phyloP scores from a whole-genome alignment of 1,140 invertebrate genomes.

The Pristionchus pacificus region DNA sequence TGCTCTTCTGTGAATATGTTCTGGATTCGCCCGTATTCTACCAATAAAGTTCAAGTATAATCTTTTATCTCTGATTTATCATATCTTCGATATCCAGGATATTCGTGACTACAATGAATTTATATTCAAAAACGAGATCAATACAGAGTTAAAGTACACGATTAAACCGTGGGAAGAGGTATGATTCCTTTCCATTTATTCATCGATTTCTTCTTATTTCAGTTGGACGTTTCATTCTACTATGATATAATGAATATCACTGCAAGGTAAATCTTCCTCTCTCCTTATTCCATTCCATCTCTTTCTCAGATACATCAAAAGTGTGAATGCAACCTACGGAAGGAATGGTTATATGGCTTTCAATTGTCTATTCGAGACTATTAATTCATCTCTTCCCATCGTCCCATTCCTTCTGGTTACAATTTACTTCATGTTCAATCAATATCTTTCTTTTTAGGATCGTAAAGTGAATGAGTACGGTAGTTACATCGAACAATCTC shows the following conservation, averaged over 20 bases:
- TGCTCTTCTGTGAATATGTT: slow-evolving; percentile 43
- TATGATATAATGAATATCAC: background rate
- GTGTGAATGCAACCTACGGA: background rate
- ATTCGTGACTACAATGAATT: slow-evolving; percentile 33
- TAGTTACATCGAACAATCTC: background rate
- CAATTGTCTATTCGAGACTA: background rate
- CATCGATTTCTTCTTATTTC: background rate
- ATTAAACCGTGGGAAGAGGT: slow-evolving; percentile 16
- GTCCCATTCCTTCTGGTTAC: background rate
- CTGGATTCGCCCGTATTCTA: slow-evolving; percentile 43
- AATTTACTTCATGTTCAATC: background rate
- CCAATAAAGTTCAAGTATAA: slow-evolving; percentile 9
- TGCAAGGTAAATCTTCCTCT: background rate
- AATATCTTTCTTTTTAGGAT: background rate
- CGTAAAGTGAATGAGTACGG: background rate
- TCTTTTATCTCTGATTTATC: no score
- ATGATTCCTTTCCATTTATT: background rate
- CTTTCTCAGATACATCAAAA: background rate
- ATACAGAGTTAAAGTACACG: slow-evolving; percentile 35
- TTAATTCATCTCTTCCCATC: background rate
- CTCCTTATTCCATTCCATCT: no score
- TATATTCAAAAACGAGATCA: slow-evolving; percentile 35
- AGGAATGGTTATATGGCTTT: background rate
- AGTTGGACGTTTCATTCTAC: background rate
- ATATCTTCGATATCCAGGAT: slow-evolving; percentile 35